Evolutionary conservation across 2,113 vertebrate species (phyloP).

Genomic region (Condylura cristata): DNA sequence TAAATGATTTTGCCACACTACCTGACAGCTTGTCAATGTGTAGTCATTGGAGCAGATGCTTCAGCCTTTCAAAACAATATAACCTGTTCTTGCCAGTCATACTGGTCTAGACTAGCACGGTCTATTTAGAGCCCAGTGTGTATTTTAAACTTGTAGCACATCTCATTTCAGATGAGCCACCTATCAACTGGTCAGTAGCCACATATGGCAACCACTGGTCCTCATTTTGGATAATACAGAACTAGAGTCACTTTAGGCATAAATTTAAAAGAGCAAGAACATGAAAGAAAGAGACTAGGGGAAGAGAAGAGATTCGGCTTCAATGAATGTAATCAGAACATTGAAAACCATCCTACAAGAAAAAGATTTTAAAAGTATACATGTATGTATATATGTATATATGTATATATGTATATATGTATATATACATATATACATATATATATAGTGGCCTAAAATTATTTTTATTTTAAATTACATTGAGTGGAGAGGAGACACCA

Average conservation of each 20-base stretch:
- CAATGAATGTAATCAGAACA: not conserved
- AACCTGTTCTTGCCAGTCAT: not conserved
- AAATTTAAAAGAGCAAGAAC: not conserved
- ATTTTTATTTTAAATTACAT: not conserved
- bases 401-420: no score
- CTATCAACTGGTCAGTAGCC: no score
- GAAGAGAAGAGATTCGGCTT: not conserved
- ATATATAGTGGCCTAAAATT: not conserved
- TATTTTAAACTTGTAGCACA: no score
- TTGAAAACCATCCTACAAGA: constrained; percentile 14
- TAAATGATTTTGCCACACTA: not conserved
- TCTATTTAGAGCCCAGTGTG: no score
- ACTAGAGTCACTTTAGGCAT: not conserved
- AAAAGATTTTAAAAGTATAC: not conserved
- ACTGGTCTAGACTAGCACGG: not conserved
- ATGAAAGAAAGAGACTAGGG: not conserved
- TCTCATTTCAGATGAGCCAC: no score
- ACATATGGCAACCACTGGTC: not conserved
- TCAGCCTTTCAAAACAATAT: not conserved
- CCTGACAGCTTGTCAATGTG: not conserved
- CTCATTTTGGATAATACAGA: not conserved
- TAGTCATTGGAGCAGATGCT: not conserved
- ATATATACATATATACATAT: no score
- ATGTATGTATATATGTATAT: no score
- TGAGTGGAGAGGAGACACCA: not conserved